phyloP scores from a whole-genome alignment of 1,140 invertebrate genomes.

The Adelges cooleyi region DNA sequence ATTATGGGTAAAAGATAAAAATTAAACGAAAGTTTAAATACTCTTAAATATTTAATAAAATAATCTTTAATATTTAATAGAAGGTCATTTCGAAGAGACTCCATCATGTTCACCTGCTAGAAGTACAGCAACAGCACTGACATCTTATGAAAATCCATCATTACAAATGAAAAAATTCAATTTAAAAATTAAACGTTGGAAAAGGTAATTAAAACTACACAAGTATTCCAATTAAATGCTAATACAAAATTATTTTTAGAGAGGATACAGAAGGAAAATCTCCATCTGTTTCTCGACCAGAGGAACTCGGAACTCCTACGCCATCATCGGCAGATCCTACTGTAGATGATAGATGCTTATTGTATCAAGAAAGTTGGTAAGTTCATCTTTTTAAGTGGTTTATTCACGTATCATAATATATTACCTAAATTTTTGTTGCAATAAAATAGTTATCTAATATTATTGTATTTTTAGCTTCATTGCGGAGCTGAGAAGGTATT shows the following conservation, averaged over 20 bases:
- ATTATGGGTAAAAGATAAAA: no score
- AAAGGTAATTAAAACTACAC: neutral
- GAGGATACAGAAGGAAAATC: constrained; percentile 15
- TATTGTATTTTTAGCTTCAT: no score
- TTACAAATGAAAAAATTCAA: constrained; percentile 21
- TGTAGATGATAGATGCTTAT: constrained; percentile 7
- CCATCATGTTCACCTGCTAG: constrained; percentile 5
- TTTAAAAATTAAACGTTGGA: constrained; percentile 25
- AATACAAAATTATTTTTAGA: neutral
- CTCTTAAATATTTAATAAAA: no score
- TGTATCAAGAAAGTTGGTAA: constrained; percentile 24
- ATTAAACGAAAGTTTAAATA: no score
- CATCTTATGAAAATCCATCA: constrained; percentile 2
- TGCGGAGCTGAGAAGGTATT: no score
- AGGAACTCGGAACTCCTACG: neutral
- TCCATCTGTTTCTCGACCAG: constrained; percentile 1
- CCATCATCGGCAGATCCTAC: neutral
- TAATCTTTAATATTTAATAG: no score
- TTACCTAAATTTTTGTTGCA: no score
- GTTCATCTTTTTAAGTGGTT: no score
- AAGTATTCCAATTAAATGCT: neutral
- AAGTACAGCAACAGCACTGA: neutral
- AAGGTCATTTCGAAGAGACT: constrained; percentile 16
- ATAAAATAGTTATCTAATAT: no score
- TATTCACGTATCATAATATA: no score